These are phyloP conservation scores for Lasioglossum calceatum DNA, from an alignment of 2,888 invertebrate genomes.

Conservation along the genomic window DNA sequence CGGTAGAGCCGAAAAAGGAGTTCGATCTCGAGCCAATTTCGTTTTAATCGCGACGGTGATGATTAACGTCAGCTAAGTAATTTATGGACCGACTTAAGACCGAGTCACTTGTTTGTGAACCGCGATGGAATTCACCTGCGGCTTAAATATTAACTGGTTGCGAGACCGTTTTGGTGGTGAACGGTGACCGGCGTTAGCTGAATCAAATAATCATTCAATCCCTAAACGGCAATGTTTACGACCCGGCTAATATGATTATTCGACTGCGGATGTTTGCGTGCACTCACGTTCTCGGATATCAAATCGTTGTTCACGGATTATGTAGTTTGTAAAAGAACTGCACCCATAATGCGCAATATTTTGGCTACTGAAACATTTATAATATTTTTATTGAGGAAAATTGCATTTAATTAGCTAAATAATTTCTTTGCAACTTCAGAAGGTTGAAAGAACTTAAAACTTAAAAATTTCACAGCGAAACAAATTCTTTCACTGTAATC, in stretches of 20 bases:
- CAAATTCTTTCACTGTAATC: not conserved
- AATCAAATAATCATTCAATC: conserved; percentile 13
- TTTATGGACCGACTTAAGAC: conserved; percentile 8
- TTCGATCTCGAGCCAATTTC: not conserved
- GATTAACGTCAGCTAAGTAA: not conserved
- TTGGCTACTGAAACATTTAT: too few species aligned
- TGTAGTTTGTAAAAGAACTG: not conserved
- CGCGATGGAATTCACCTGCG: not conserved
- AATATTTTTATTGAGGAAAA: too few species aligned
- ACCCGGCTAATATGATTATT: not conserved
- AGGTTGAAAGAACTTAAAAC: not conserved
- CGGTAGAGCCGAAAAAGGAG: conserved; percentile 3
- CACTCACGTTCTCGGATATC: not conserved
- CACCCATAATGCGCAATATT: too few species aligned
- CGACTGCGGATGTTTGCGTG: conserved; percentile 8
- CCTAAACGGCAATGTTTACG: conserved; percentile 9
- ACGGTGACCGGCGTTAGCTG: not conserved
- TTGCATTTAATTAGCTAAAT: not conserved
- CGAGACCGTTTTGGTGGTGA: conserved; percentile 5
- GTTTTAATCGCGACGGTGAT: not conserved
- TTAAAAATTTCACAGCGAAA: not conserved
- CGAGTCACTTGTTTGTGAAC: conserved; percentile 3
- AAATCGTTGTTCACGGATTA: not conserved
- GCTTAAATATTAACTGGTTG: not conserved
- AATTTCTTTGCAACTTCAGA: not conserved